A percentile compares a stretch with the other conserved stretches of the same genome.
phyloP scores from a whole-genome alignment of 2,113 vertebrate species.

The Catharus minimus region DNA sequence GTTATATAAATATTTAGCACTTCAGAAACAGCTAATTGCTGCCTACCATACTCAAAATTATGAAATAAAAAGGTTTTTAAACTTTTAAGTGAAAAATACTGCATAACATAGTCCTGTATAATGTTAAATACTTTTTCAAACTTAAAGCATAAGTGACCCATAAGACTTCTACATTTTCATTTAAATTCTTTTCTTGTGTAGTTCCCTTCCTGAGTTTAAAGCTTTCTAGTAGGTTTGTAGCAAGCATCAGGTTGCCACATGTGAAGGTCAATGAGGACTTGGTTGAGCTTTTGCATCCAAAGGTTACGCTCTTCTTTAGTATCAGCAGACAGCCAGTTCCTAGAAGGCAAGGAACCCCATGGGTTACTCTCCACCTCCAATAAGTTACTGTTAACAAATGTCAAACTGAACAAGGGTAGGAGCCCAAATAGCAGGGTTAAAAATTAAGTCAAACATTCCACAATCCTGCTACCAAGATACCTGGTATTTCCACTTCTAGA shows the following conservation, averaged over 20 bases:
- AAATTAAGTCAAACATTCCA: not conserved
- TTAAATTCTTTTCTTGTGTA: not conserved
- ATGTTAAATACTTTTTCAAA: slow-evolving; percentile 62
- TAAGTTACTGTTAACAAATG: not conserved
- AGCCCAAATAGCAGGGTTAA: not conserved
- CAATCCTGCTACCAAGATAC: not conserved
- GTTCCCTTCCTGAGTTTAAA: slow-evolving; percentile 27
- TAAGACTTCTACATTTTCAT: not conserved
- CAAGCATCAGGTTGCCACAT: slow-evolving; percentile 96
- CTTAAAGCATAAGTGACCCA: slow-evolving; percentile 71
- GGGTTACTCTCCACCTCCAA: not conserved
- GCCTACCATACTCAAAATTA: slow-evolving; percentile 25
- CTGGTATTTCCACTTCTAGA: not conserved
- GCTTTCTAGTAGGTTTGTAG: slow-evolving; percentile 81
- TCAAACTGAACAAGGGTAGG: not conserved
- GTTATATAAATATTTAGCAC: slow-evolving; percentile 65
- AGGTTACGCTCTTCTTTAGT: slow-evolving; percentile 95
- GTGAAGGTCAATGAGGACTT: slow-evolving; percentile 90
- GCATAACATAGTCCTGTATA: slow-evolving; percentile 56
- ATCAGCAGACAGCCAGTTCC: slow-evolving; percentile 98
- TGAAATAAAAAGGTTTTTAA: slow-evolving; percentile 15
- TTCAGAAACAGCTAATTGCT: slow-evolving; percentile 3
- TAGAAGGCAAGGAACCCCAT: not conserved
- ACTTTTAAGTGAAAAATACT: slow-evolving; percentile 63
- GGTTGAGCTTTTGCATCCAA: slow-evolving; percentile 97